Base-by-base conservation (phyloP, 2,113 vertebrate genomes). In the Porphyrio hochstetteri region DNA sequence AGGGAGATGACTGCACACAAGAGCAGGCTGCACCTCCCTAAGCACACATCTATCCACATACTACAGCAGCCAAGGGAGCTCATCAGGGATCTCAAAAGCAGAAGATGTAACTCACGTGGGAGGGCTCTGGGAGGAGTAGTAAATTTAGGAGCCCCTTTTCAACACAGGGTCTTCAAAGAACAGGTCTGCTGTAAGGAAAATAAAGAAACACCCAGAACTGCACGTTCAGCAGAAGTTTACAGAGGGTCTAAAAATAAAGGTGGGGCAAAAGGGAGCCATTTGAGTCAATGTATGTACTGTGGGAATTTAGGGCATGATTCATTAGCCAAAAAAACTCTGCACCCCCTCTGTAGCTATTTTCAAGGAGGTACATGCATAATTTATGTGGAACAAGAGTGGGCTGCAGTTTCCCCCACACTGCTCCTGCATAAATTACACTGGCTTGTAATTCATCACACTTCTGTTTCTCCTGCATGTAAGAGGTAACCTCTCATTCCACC, bases 301-400 rank as follows among this genome's bases (percentile, higher is more conserved):
- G 14, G 80, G 80, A 76, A 97, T 88, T 86, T 82, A 91, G 76
- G 83, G 63, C 85, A 96, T 95, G 95, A 96, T 92, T 97, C 79
- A 90, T 93, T 96, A 92, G 93, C 77, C 80, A 84, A 96, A 91
- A 86, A 94, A 92, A 69, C 78, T 44, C 71, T 13, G 67, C 85
- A 55, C 93, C 95, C 94, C 82, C 72, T 87, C 90, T 70, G 91
- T 13, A 92, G 85, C 86, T 97, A 88, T 97, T 86, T 96, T 70
- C 60, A 95, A 88, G 70, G 90, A 75, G 90, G 94, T 59, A 71
- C 97, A 97, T 89, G 59, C 94, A 96, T 95, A 94, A 95, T 94
- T 84, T 79, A 93, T 93, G 78, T 94, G 90, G 96, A 97, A 96
- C 94, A 90, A 52, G 88, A 96, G 92, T 88, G 96, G 94, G 96